Evolutionary conservation across 1,140 invertebrate genomes (phyloP).

Genomic region (Caenorhabditis remanei): DNA sequence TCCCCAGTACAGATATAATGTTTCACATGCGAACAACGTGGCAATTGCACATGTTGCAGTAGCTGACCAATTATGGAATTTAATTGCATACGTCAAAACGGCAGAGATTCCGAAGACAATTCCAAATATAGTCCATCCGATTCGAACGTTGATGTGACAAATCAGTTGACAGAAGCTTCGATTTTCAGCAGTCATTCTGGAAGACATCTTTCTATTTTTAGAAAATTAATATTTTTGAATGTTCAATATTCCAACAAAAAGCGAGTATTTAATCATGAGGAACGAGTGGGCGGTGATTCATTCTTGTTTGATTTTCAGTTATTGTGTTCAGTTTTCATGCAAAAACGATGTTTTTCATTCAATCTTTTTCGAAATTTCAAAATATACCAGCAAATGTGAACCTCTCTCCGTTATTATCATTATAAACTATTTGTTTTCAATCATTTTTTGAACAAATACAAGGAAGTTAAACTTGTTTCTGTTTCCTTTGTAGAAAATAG

Average conservation of each 20-base stretch:
- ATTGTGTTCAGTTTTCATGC: neutral
- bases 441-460: too few species aligned
- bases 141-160: slow-evolving; percentile 36
- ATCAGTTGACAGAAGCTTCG: slow-evolving; percentile 21
- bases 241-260: neutral
- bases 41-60: slow-evolving; percentile 19
- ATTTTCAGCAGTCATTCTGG: slow-evolving; percentile 36
- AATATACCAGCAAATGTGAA: neutral
- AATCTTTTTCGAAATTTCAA: neutral
- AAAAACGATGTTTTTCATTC: neutral
- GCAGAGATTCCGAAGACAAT: slow-evolving; percentile 40
- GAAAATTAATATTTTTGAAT: neutral
- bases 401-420: neutral
- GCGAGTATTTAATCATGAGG: slow-evolving; percentile 8
- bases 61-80: slow-evolving; percentile 46
- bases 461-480: too few species aligned
- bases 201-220: neutral
- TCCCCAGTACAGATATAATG: slow-evolving; percentile 24
- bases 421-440: too few species aligned
- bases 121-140: slow-evolving; percentile 42
- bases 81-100: slow-evolving; percentile 37
- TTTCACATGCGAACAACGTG: slow-evolving; percentile 33
- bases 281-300: slow-evolving; percentile 18
- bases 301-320: slow-evolving; percentile 25
- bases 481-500: too few species aligned